Base-by-base conservation (phyloP, 2,888 invertebrate genomes). In the Lasiommata megera region DNA sequence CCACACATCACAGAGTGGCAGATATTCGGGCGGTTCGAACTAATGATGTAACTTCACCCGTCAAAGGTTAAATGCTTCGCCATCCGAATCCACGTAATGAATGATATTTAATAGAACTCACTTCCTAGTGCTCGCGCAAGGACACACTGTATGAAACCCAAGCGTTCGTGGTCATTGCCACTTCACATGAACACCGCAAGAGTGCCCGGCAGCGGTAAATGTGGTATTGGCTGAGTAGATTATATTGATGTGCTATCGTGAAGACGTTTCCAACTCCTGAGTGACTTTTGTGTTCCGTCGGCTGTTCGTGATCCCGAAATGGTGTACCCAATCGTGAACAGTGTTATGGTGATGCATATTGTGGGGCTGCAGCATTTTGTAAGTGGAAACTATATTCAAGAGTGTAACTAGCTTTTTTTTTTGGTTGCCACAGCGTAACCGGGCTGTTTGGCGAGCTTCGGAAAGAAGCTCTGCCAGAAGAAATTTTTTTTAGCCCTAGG, bases 311-410 rank as follows among this genome's bases (percentile, higher is more conserved):
- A 16, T 16, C 9, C 17, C 16, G n/a, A 2, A 12, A 66, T 67
- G 61, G 69, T 73, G 11, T 70, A 67, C 16, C 62, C 76, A 46
- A 68, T 71, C 12, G 61, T 84, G 29, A 81, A 85, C 62, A 78
- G 87, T 5, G 73, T 91, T 17, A 77, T 82, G 63, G 85, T 90
- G 3, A 65, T 89, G 60, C 80, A 85, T 16, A 70, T 86, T 17
- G 70, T 86, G 31, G 84, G 82, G 8, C 69, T 88, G 64, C 88
- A 91, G 66, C 74, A 82, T 63, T 82, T 82, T 60, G 90, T 91
- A 75, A 84, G 89, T 89, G 2, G 2, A 79, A 48, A 38, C 50
- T 34, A 54, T 17, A 34, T 14, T 14, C 1, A 12, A 14, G 16
- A 16, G 8, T n/a, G n/a, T n/a, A n/a, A n/a, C n/a, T n/a, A n/a